A percentile compares a stretch with the other conserved stretches of the same genome.
phyloP scores from a whole-genome alignment of 2,888 invertebrate genomes.

The Volucella zonaria region DNA sequence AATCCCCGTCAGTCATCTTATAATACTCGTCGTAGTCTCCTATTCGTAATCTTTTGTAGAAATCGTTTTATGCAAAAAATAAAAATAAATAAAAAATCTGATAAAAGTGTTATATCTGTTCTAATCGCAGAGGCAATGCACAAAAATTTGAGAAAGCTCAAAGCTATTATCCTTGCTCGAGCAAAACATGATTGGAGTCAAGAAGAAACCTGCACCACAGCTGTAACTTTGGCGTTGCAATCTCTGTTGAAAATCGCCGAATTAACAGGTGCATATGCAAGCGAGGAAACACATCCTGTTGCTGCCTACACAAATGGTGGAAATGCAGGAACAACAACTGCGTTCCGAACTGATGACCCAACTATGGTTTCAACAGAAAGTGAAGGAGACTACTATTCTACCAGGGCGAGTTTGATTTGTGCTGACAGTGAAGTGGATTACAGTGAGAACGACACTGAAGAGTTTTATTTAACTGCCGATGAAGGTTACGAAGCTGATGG shows the following conservation, averaged over 20 bases:
- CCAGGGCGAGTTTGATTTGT: conserved; percentile 79
- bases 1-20: conserved; percentile 21
- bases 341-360: conserved; percentile 47
- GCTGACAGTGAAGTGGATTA: conserved; percentile 81
- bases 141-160: conserved; percentile 80
- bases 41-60: conserved; percentile 11
- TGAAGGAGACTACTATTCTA: conserved; percentile 80
- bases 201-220: conserved; percentile 75
- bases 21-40: neutral
- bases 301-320: conserved; percentile 75
- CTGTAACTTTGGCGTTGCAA: conserved; percentile 80
- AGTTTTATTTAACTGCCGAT: conserved; percentile 80
- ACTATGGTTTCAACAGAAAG: conserved; percentile 63
- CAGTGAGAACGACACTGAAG: conserved; percentile 81
- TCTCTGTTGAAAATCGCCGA: conserved; percentile 81
- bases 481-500: conserved; percentile 83
- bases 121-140: conserved; percentile 79
- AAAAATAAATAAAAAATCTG: conserved; percentile 2
- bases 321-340: conserved; percentile 69
- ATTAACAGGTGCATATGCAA: conserved; percentile 75
- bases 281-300: conserved; percentile 15
- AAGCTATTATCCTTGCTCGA: conserved; percentile 79
- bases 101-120: conserved; percentile 34
- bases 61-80: conserved; percentile 2
- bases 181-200: conserved; percentile 78